These are phyloP conservation scores for Tamias sibiricus DNA, from an alignment of 2,113 vertebrate species.

Conservation along the genomic window DNA sequence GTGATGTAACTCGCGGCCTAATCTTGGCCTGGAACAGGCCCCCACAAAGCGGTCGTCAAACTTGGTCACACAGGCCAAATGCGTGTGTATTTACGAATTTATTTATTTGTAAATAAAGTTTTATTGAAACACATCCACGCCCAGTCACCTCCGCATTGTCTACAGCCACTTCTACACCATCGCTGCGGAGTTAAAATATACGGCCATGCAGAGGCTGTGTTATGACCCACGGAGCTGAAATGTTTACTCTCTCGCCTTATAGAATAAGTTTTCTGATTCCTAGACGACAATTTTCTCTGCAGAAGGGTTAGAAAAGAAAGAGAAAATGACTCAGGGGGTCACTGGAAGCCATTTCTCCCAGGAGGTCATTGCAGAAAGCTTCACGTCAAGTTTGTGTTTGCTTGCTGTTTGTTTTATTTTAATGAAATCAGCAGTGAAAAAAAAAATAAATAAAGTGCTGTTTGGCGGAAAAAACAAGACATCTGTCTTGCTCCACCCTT, in stretches of 20 bases:
- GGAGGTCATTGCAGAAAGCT: neutral
- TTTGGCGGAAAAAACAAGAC: neutral
- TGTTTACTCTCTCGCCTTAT: neutral
- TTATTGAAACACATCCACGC: neutral
- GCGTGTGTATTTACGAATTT: too few relatives aligned
- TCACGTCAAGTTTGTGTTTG: neutral
- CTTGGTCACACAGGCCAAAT: neutral
- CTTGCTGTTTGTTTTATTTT: neutral
- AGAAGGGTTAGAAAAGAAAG: neutral
- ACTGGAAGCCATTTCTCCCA: neutral
- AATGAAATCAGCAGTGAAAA: neutral
- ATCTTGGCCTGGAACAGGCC: neutral
- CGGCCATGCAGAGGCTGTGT: neutral
- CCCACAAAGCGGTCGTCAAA: neutral
- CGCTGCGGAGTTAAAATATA: neutral
- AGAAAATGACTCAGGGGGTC: neutral
- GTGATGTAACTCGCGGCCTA: slow-evolving; percentile 79
- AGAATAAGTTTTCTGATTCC: neutral
- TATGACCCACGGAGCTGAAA: neutral
- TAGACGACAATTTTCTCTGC: neutral
- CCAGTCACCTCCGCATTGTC: neutral
- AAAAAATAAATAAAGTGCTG: neutral
- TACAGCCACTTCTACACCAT: neutral
- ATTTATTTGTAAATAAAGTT: slow-evolving; percentile 23
- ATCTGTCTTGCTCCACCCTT: neutral